Percentiles rank a stretch among this genome's conserved stretches.
Evolutionary conservation across 2,888 invertebrate genomes (phyloP).

Genomic region (Apamea crenata): DNA sequence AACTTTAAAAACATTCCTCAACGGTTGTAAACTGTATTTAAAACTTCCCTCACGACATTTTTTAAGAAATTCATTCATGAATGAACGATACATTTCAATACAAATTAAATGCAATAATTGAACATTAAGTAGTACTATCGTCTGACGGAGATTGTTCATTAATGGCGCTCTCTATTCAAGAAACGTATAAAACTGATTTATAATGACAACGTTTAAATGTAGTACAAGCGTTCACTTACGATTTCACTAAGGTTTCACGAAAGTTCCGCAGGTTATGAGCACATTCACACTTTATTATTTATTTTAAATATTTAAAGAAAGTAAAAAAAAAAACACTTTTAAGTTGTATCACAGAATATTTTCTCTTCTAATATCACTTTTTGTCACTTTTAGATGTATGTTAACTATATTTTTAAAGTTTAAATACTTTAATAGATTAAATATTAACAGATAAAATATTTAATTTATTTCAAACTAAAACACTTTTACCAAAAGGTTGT

Average conservation of each 20-base stretch:
- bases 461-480: background rate
- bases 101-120: constrained; percentile 1
- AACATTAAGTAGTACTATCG: background rate
- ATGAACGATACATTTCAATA: constrained; percentile 2
- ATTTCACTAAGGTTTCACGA: constrained; percentile 55
- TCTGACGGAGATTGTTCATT: constrained; percentile 16
- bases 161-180: constrained; percentile 54
- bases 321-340: background rate
- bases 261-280: constrained; percentile 35
- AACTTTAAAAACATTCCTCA: background rate
- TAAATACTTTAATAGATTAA: too few species aligned
- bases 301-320: background rate
- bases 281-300: constrained; percentile 40
- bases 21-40: background rate
- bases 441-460: background rate
- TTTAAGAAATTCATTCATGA: background rate
- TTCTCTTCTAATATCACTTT: constrained; percentile 34
- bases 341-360: constrained; percentile 14
- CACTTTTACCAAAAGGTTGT: background rate
- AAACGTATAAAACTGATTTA: constrained; percentile 46
- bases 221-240: constrained; percentile 59
- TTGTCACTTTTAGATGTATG: background rate
- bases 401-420: background rate
- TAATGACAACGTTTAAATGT: constrained; percentile 41
- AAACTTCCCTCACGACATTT: background rate